These are phyloP conservation scores for Portevinia maculata DNA, from an alignment of 2,888 invertebrate species.

Conservation along the genomic window DNA sequence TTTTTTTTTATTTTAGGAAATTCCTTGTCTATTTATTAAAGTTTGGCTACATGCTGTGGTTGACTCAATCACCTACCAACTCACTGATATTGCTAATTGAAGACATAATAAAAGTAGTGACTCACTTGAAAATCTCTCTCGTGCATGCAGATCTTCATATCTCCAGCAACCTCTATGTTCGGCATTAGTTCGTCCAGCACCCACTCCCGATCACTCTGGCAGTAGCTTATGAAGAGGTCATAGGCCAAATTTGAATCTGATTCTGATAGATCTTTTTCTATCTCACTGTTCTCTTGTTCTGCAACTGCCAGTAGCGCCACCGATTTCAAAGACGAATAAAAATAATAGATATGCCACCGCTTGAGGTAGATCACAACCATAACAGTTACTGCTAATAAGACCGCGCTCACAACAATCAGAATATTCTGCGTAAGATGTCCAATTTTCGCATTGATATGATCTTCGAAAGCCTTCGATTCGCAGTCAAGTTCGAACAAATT, in stretches of 20 bases:
- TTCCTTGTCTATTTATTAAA: too few species aligned
- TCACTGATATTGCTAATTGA: too few species aligned
- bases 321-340: conserved; percentile 85
- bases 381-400: conserved; percentile 75
- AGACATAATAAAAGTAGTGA: not conserved
- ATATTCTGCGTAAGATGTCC: conserved; percentile 75
- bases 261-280: conserved; percentile 76
- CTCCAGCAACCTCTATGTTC: conserved; percentile 85
- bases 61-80: too few species aligned
- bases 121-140: conserved; percentile 88
- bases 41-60: too few species aligned
- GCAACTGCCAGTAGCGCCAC: conserved; percentile 85
- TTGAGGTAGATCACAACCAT: conserved; percentile 82
- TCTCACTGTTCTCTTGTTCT: conserved; percentile 81
- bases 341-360: conserved; percentile 85
- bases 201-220: conserved; percentile 86
- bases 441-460: conserved; percentile 71
- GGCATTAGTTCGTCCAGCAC: conserved; percentile 86
- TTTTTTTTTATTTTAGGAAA: too few species aligned
- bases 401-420: conserved; percentile 72
- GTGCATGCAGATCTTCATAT: conserved; percentile 87
- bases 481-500: conserved; percentile 77
- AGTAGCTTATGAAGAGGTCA: conserved; percentile 89
- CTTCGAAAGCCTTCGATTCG: conserved; percentile 61
- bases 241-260: conserved; percentile 82